phyloP scores from a whole-genome alignment of 2,888 invertebrate genomes.

The Microplitis deprimator region DNA sequence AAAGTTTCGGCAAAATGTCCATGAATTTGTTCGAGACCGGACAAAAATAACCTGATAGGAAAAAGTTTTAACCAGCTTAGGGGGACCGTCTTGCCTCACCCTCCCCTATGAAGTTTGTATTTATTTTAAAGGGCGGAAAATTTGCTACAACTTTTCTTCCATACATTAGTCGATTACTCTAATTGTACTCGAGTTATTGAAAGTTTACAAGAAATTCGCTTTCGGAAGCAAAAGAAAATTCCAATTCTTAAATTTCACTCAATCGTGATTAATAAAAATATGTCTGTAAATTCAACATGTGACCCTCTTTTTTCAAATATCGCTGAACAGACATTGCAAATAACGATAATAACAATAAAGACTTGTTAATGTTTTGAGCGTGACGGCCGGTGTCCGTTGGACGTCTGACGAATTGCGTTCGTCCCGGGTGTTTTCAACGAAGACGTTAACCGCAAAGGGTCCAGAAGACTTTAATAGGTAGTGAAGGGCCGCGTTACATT shows the following conservation, averaged over 20 bases:
- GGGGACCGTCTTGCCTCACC: too few relatives aligned
- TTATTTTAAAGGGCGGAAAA: too few relatives aligned
- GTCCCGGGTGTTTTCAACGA: conserved; percentile 56
- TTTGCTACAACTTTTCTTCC: too few relatives aligned
- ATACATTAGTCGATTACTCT: too few relatives aligned
- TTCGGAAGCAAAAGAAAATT: not conserved
- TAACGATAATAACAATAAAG: conserved; percentile 27
- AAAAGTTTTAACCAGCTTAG: too few relatives aligned
- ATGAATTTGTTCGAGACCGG: too few relatives aligned
- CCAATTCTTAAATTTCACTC: not conserved
- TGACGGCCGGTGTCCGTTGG: conserved; percentile 47
- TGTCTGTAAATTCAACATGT: not conserved
- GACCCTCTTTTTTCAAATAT: not conserved
- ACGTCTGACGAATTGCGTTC: conserved; percentile 59
- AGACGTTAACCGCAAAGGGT: conserved; percentile 50
- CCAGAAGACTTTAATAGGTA: not conserved
- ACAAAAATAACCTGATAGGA: too few relatives aligned
- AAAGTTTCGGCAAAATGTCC: too few relatives aligned
- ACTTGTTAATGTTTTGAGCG: conserved; percentile 1
- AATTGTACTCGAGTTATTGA: not conserved
- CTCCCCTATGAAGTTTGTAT: too few relatives aligned
- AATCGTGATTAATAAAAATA: not conserved
- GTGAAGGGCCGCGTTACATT: conserved; percentile 22
- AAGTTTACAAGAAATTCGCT: too few relatives aligned
- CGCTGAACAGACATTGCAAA: not conserved